Evolutionary conservation across 2,113 vertebrate species (phyloP), one percentile per base, ranked within the genome.

Genomic region (Eulacestoma nigropectus): DNA sequence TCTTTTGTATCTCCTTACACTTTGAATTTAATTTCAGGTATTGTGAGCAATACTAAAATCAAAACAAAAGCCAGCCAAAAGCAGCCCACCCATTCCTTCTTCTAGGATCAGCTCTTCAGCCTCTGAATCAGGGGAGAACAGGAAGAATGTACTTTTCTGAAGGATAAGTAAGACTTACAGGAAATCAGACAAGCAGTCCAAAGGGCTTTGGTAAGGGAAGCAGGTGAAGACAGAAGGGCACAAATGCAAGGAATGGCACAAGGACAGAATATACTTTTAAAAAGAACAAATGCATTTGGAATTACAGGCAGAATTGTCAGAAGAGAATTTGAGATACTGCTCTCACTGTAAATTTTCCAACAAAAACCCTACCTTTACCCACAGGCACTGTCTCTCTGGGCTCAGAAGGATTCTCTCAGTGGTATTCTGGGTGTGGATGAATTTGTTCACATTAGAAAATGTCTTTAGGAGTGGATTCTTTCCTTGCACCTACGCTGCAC

Each of bases 41-140:
- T 87, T 90, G 65, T 76, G 72, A 95, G 33, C 42, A 60, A 82
- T 3, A 84, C 29, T 35, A 77, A 92, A 89, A 84, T 69, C 63
- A 91, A 94, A 95, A 68, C 74, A 95, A 70, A 76, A 95, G 49
- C n/a, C 70, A 82, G 87, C 15, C 57, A 90, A 63, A 92, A 93
- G 30, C 59, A 83, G 49, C 22, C 25, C 13, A 21, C 22, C 25
- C 13, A 21, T 53, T 93, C 39, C 47, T 89, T 42, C n/a, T 91
- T 63, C 76, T 78, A 64, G 52, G 39, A 86, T 80, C 87, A 65
- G 14, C n/a, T 92, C 79, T 60, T 59, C 73, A 80, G 30, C 17
- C 52, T 70, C 68, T 80, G 72, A 93, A 80, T 77, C 59, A 70
- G 13, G 41, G 16, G 19, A 96, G 77, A 65, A 87, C 90, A 90